A percentile compares a stretch with the other conserved stretches of the same genome.
phyloP scores from a whole-genome alignment of 2,113 vertebrate genomes.

The Turnix velox region DNA sequence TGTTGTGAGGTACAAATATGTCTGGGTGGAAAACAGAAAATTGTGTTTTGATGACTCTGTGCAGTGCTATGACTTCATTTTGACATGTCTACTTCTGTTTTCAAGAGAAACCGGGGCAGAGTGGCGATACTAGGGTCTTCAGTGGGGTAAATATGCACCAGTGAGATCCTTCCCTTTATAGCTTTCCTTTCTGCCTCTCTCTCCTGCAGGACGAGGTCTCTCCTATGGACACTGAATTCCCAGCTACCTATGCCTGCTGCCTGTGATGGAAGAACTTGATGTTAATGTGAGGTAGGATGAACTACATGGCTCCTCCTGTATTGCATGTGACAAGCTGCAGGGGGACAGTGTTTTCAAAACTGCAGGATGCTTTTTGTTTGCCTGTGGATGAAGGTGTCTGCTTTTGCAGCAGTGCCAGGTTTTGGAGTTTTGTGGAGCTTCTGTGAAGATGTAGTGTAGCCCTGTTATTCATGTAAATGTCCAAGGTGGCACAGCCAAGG shows the following conservation, averaged over 20 bases:
- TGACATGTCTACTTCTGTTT: not conserved
- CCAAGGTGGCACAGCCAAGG: not conserved
- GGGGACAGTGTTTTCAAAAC: not conserved
- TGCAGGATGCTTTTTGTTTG: not conserved
- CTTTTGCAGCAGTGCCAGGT: not conserved
- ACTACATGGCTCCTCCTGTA: not conserved
- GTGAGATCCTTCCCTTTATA: not conserved
- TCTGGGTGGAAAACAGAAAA: not conserved
- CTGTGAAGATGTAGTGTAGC: not conserved
- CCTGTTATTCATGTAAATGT: not conserved
- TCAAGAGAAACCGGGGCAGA: not conserved
- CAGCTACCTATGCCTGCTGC: conserved; percentile 81
- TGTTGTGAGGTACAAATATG: not conserved
- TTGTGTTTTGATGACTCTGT: not conserved
- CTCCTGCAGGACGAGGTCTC: conserved; percentile 60
- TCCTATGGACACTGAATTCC: conserved; percentile 82
- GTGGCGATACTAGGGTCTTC: not conserved
- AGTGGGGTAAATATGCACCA: not conserved
- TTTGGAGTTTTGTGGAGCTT: not conserved
- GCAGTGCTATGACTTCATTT: not conserved
- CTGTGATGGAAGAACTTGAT: conserved; percentile 93
- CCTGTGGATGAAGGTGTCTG: not conserved
- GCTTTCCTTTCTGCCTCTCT: conserved; percentile 5
- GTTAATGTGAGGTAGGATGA: conserved; percentile 89
- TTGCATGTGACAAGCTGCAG: not conserved